Evolutionary conservation across 2,113 vertebrate species (phyloP).

Genomic region (Myotis davidii): DNA sequence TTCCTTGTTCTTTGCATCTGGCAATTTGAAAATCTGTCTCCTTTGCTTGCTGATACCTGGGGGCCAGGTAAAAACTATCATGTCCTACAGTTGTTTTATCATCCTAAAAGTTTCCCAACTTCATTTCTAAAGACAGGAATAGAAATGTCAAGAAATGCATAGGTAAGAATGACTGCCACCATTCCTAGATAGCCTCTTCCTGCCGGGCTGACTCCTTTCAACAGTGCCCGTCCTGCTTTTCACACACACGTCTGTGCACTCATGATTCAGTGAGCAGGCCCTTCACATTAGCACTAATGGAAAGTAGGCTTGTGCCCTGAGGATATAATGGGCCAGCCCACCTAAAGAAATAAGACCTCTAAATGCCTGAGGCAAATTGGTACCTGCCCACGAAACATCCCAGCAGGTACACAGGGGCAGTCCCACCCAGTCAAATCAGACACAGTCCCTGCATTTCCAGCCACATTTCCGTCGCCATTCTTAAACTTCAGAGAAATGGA

Average conservation of each 20-base stretch:
- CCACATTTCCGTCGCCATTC: not conserved
- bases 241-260: not conserved
- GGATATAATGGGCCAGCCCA: conserved; percentile 62
- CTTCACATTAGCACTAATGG: conserved; percentile 80
- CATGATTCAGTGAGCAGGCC: conserved; percentile 76
- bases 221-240: not conserved
- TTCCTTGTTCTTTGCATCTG: conserved; percentile 5
- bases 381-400: conserved; percentile 79
- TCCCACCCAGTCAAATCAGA: conserved; percentile 66
- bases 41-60: not conserved
- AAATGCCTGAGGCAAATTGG: conserved; percentile 76
- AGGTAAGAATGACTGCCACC: conserved; percentile 28
- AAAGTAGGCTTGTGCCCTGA: conserved; percentile 76
- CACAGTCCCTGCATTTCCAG: conserved; percentile 61
- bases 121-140: not conserved
- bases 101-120: conserved; percentile 31
- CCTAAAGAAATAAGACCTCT: conserved; percentile 77
- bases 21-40: conserved; percentile 18
- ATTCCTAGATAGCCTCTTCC: not conserved
- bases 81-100: not conserved
- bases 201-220: not conserved
- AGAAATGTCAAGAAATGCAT: not conserved
- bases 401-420: conserved; percentile 69
- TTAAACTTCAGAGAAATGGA: conserved; percentile 66
- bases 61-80: not conserved